A percentile compares a stretch with the other conserved stretches of the same genome.
These are phyloP conservation scores for Temnopleurus reevesii DNA, from an alignment of 53 echinoderm and acorn worm genomes.

Conservation along the genomic window DNA sequence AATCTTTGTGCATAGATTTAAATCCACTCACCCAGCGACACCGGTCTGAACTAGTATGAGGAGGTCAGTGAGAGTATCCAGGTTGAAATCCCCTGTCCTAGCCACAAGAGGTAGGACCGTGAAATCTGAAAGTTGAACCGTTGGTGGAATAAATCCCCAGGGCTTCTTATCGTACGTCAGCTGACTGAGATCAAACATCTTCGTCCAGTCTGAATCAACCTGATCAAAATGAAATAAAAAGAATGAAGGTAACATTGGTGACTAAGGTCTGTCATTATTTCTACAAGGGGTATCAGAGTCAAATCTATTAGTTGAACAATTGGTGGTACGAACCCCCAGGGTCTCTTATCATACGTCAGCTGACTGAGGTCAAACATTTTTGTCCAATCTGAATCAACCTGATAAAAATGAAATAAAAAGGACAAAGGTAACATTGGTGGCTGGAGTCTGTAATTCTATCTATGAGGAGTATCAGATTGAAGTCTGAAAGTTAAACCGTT, in stretches of 20 bases:
- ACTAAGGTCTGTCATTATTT: too few species aligned
- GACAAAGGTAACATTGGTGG: constrained; percentile 66
- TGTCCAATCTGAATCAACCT: constrained; percentile 30
- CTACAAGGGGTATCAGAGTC: constrained; percentile 65
- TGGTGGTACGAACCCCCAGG: constrained; percentile 78
- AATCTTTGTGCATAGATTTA: too few species aligned
- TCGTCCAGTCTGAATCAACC: constrained; percentile 17
- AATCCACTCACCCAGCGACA: background rate
- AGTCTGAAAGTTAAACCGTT: background rate
- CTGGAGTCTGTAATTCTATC: constrained; percentile 76
- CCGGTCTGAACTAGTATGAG: constrained; percentile 64
- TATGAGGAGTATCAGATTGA: constrained; percentile 64
- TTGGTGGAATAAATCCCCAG: constrained; percentile 78
- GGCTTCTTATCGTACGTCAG: background rate
- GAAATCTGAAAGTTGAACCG: constrained; percentile 3
- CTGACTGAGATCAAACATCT: constrained; percentile 24
- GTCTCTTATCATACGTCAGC: background rate
- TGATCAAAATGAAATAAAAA: background rate
- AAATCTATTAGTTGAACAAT: constrained; percentile 4
- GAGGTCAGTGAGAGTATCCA: constrained; percentile 80
- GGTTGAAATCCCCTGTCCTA: constrained; percentile 80
- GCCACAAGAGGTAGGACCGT: constrained; percentile 70
- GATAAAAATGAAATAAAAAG: background rate
- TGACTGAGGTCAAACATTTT: constrained; percentile 9
- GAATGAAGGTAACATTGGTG: too few species aligned